Percentiles rank a stretch among this genome's conserved stretches.
phyloP scores from a whole-genome alignment of 2,113 vertebrate species.

The Isurus oxyrinchus region DNA sequence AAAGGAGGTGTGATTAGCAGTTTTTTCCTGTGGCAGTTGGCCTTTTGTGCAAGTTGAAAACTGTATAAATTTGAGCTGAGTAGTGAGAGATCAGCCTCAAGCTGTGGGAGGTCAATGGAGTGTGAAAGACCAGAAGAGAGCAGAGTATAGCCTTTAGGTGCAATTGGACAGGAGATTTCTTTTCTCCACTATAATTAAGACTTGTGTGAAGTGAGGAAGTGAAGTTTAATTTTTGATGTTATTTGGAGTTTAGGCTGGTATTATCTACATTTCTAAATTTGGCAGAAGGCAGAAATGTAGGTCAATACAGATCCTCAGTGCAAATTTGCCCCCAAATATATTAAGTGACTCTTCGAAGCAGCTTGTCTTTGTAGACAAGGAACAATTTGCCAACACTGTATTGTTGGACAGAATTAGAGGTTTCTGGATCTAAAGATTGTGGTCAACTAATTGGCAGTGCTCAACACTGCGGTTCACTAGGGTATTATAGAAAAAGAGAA shows the following conservation, averaged over 20 bases:
- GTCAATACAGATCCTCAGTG: not conserved
- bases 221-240: not conserved
- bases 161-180: not conserved
- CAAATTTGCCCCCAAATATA: not conserved
- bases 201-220: not conserved
- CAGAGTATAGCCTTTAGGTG: not conserved
- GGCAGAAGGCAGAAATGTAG: not conserved
- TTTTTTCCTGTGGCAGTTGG: not conserved
- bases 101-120: not conserved
- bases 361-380: not conserved
- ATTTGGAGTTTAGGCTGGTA: not conserved
- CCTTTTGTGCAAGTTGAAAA: conserved; percentile 25
- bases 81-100: not conserved
- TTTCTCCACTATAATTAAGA: not conserved
- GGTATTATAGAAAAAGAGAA: not conserved
- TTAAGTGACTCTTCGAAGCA: not conserved
- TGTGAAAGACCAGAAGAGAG: not conserved
- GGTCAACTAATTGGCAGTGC: not conserved
- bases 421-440: not conserved
- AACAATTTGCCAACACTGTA: not conserved
- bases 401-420: not conserved
- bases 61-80: conserved; percentile 25
- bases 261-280: not conserved
- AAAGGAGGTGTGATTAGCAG: conserved; percentile 21
- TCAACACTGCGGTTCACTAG: not conserved